Evolutionary conservation across 1,140 invertebrate species (phyloP).

Genomic region (Nephotettix cincticeps): DNA sequence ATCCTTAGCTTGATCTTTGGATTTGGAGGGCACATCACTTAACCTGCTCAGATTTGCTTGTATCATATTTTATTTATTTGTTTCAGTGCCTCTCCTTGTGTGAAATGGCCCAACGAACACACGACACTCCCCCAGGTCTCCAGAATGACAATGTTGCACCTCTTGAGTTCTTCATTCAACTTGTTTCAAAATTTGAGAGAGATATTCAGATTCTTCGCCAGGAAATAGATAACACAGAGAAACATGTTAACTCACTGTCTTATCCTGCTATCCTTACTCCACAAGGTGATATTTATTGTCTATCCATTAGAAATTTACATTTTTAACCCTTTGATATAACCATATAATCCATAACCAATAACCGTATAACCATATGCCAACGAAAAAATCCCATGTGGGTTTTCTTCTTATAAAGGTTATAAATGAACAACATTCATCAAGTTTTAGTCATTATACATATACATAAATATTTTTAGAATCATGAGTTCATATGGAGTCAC

Average conservation of each 20-base stretch:
- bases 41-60: not conserved
- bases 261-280: constrained; percentile 64
- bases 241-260: constrained; percentile 66
- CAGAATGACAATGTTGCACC: constrained; percentile 78
- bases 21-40: not conserved
- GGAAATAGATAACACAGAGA: constrained; percentile 73
- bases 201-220: constrained; percentile 66
- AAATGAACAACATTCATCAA: no score
- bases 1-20: no score
- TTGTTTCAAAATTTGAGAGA: constrained; percentile 70
- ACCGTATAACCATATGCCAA: no score
- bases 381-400: no score
- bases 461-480: no score
- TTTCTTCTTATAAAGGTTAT: no score
- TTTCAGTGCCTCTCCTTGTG: constrained; percentile 64
- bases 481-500: no score
- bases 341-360: no score
- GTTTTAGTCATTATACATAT: no score
- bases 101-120: constrained; percentile 76
- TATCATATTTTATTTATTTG: no score
- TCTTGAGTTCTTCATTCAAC: constrained; percentile 68
- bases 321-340: no score
- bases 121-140: constrained; percentile 70
- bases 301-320: no score
- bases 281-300: constrained; percentile 63